Base-by-base conservation (phyloP, 2,797 vertebrate genomes). In the Onychomys leucogaster region DNA sequence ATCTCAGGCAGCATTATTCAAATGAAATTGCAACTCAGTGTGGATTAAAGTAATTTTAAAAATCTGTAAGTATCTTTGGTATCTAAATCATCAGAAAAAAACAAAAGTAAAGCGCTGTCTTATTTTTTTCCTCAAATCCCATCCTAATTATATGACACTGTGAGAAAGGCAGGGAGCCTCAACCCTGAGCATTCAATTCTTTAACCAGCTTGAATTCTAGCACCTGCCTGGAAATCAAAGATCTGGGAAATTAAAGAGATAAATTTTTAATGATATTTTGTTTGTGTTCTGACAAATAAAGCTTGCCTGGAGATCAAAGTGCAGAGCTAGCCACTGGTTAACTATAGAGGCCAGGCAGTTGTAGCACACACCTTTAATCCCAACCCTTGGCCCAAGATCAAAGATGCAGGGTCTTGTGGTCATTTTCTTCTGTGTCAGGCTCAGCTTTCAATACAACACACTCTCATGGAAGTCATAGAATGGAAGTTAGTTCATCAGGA, bases 101-200 rank as follows among this genome's bases (percentile, higher is more conserved):
- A 21, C 6, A 61, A 94, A 49, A 92, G 23, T 32, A 71, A 4
- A 85, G 19, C 65, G 17, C 59, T 87, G 92, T 23, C 67, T 91
- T 93, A 93, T 71, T 96, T 87, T 11, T 94, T 96, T 87, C 55
- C 82, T 89, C 23, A 83, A 77, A 2, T 75, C 2, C 12, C 46
- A 91, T 80, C 65, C 95, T 93, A 97, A 96, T 96, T 93, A 88
- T 41, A 37, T 59, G 94, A 94, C 57, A 81, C 87, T 67, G 29
- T 71, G 84, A 84, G 65, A 89, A 93, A 94, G 37, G 5, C 16
- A 92, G 92, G 78, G 12, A 76, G 6, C 43, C 14, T 89, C 32
- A 16, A 9, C 82, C 34, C 7, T 91, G 43, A 78, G 52, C 63
- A 95, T 76, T 94, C 94, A 96, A 87, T 76, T 34, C 49, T 59